Evolutionary conservation across 2,888 invertebrate genomes (phyloP).

Genomic region (Hydropsyche betteni): DNA sequence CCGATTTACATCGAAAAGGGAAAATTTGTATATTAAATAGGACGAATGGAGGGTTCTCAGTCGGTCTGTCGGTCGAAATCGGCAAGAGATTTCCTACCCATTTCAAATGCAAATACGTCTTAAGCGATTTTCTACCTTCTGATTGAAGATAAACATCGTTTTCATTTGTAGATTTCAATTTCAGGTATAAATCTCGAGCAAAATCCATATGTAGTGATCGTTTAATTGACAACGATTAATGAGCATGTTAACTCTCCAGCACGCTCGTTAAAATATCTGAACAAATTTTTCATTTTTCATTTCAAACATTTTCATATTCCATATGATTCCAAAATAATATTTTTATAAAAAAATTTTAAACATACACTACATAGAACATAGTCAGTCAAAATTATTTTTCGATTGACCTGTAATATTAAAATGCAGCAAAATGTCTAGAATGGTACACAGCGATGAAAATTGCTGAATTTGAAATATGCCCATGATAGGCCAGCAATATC

Average conservation of each 20-base stretch:
- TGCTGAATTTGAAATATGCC: slow-evolving; percentile 15
- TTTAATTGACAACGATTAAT: too few species aligned
- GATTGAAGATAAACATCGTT: slow-evolving; percentile 36
- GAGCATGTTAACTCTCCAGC: too few species aligned
- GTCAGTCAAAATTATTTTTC: too few species aligned
- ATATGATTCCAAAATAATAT: too few species aligned
- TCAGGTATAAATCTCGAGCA: neutral
- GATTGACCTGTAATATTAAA: too few species aligned
- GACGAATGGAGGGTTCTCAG: neutral
- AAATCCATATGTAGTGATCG: too few species aligned
- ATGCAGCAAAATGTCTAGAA: too few species aligned
- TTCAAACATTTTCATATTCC: too few species aligned
- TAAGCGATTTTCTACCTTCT: slow-evolving; percentile 35
- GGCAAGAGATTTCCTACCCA: slow-evolving; percentile 33
- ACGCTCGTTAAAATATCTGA: too few species aligned
- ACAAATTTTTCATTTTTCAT: too few species aligned
- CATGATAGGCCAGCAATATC: slow-evolving; percentile 9
- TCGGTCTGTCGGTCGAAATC: neutral
- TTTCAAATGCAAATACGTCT: slow-evolving; percentile 42
- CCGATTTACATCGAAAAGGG: slow-evolving; percentile 44
- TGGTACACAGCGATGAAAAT: slow-evolving; percentile 1
- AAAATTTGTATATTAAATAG: slow-evolving; percentile 39
- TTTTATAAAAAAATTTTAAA: too few species aligned
- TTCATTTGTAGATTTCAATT: slow-evolving; percentile 27
- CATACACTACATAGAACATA: too few species aligned